These are phyloP conservation scores for Poicephalus meyeri DNA, from an alignment of 2,113 vertebrate genomes.

Conservation along the genomic window DNA sequence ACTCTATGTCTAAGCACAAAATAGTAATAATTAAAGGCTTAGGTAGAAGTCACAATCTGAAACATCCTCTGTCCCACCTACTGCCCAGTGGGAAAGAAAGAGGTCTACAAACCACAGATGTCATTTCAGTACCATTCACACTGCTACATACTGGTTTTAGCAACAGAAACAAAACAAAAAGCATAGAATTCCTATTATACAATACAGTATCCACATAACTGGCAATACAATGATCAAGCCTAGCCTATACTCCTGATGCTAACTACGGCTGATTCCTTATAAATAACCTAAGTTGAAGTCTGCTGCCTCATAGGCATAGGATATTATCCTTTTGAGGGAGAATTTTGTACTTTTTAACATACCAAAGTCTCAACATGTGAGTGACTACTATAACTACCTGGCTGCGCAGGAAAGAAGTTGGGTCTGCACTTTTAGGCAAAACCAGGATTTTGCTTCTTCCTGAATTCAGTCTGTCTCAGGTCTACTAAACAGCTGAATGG, in stretches of 20 bases:
- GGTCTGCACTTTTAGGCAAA: not conserved
- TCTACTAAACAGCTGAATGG: not conserved
- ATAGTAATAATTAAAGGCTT: not conserved
- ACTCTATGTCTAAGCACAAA: not conserved
- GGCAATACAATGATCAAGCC: not conserved
- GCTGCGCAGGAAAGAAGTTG: not conserved
- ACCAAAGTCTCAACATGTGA: not conserved
- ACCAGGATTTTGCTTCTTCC: not conserved
- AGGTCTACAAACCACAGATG: not conserved
- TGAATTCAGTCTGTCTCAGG: not conserved
- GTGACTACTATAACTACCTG: not conserved
- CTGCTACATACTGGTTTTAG: not conserved
- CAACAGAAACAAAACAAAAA: not conserved
- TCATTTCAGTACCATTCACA: not conserved
- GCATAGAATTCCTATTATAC: not conserved
- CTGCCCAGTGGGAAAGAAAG: not conserved
- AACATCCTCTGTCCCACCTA: not conserved
- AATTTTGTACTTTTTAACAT: not conserved
- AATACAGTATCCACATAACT: not conserved
- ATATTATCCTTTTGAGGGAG: not conserved
- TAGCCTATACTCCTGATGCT: not conserved
- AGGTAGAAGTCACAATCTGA: not conserved
- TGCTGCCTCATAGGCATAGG: not conserved
- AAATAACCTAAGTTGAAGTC: not conserved
- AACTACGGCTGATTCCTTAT: not conserved